Evolutionary conservation across 2,113 vertebrate species (phyloP).

Genomic region (Athene noctua): DNA sequence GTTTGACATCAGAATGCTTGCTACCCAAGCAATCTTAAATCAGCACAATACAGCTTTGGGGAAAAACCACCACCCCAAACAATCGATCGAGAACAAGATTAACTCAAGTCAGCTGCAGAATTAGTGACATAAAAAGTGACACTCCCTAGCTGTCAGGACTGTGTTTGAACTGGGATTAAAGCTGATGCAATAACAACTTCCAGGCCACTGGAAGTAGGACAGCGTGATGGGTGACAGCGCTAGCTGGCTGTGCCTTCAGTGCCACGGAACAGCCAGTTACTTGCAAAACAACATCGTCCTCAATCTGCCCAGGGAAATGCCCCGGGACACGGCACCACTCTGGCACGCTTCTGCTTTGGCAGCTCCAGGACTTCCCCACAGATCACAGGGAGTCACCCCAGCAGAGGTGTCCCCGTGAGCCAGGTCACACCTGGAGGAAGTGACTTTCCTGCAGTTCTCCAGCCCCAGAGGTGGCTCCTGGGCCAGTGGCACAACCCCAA

Average conservation of each 20-base stretch:
- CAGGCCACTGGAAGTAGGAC: conserved; percentile 62
- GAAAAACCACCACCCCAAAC: neutral
- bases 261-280: neutral
- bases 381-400: neutral
- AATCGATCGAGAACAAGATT: neutral
- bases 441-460: neutral
- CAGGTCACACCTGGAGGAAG: neutral
- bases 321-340: neutral
- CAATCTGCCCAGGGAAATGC: neutral
- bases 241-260: neutral
- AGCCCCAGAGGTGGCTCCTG: neutral
- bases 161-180: neutral
- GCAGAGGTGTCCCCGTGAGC: neutral
- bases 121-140: conserved; percentile 11
- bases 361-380: neutral
- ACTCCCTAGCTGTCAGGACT: neutral
- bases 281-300: neutral
- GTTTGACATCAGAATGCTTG: neutral
- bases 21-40: neutral
- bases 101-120: conserved; percentile 17
- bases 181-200: conserved; percentile 65
- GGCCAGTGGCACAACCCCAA: neutral
- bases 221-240: neutral
- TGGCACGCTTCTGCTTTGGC: neutral
- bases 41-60: neutral